Evolutionary conservation across 2,797 vertebrate genomes (phyloP), one percentile per base, ranked within the genome.

Genomic region (Margarornis squamiger): DNA sequence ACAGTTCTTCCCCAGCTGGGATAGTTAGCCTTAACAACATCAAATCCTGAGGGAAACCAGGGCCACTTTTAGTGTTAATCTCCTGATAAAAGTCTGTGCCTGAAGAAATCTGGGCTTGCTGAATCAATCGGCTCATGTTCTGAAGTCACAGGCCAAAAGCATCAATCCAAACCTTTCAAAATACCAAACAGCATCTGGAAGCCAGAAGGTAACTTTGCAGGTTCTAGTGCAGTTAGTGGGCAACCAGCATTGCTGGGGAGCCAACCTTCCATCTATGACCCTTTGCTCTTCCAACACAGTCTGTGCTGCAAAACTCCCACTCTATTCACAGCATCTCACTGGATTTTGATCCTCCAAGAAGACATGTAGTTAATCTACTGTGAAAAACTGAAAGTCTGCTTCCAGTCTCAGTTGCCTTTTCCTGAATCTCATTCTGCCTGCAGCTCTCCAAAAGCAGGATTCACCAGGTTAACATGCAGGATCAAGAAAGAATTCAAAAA

Each of bases 61-160:
- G 73, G n/a, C 74, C 52, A 90, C 46, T 57, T 88, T 94, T 54
- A 73, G 30, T 65, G n/a, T 46, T 74, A 86, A 73, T 65, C 84
- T 77, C 62, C 61, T 65, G 61, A 77, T 46, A 73, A 36, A 89
- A 91, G 75, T 49, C 66, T 12, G 1, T 12, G 54, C 79, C 62
- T 91, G 59, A 92, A 89, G 74, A 93, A 76, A 81, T 46, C 52
- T 55, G 77, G 63, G n/a, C 77, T 63, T 90, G 90, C 86, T 94
- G 79, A 87, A 73, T 52, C 27, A 29, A 23, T 77, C 79, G 86
- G 71, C 51, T 59, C 66, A 32, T 18, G 16, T 65, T 79, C 73
- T 90, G 39, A 90, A 91, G 82, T 76, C 86, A 82, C 92, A 95
- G 79, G 59, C 59, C 66, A 90, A 81, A 78, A 6, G 10, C 46